Evolutionary conservation across 1,140 invertebrate species (phyloP), one percentile per base, ranked within the genome.

Genomic region (Dinoponera quadriceps): DNA sequence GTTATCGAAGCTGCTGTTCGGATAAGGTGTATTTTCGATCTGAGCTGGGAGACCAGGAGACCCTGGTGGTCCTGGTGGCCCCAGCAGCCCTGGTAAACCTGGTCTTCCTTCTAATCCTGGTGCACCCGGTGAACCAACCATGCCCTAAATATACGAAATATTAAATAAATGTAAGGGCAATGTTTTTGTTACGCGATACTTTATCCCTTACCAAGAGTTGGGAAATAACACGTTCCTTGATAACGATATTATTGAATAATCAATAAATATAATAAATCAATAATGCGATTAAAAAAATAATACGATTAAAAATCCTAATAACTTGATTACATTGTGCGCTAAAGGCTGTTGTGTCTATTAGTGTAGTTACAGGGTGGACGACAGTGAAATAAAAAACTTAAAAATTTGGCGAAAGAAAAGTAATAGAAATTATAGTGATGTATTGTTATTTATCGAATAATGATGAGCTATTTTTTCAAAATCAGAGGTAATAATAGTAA

Each of bases 81-180:
- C 94, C 60, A 88, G 83, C 49, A 85, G 33, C 13, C 94, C 91
- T 16, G 89, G 54, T 80, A 59, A 29, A 33, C 95, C 94, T 51
- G 91, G 88, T 48, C 86, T 88, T 25, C 94, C 94, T 51, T 85
- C 82, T 71, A 91, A 87, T 63, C 93, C 96, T 88, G 95, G 93
- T 1, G 94, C 92, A 72, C 97, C 97, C 59, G 91, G 89, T 54
- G 91, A 82, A 29, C 91, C 92, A 71, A 81, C 27, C 72, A 89
- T 69, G 44, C 89, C 90, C 87, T 90, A 78, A 55, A 33, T 33
- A n/a, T 33, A 33, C 11, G 7, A 44, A 11, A 44, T 44, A 25
- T n/a, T n/a, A 80, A n/a, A 48, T 51, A 71, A 4, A 16, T 29
- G 38, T 44, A 33, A 2, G n/a, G n/a, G 5, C 29, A 44, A 44